A percentile compares a stretch with the other conserved stretches of the same genome.
These are phyloP conservation scores for Adelosebastes latens DNA, from an alignment of 2,797 vertebrate species.

Conservation along the genomic window DNA sequence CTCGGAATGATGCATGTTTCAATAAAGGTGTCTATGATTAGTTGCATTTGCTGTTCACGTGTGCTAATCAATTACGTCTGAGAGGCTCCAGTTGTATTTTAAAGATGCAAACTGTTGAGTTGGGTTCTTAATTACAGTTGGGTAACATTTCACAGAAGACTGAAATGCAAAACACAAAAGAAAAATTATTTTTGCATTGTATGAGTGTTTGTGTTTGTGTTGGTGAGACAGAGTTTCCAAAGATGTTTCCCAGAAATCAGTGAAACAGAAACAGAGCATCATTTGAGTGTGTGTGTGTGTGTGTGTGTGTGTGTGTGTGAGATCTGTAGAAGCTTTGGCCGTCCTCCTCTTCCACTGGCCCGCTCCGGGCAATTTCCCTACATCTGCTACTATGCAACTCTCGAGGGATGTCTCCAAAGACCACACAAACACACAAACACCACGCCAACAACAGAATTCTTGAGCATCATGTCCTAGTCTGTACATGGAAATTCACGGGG, in stretches of 20 bases:
- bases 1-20: conserved; percentile 1
- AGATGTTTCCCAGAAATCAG: not conserved
- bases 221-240: not conserved
- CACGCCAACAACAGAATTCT: not conserved
- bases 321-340: conserved; percentile 6
- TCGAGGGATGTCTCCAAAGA: conserved; percentile 21
- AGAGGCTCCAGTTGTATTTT: not conserved
- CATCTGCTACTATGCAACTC: conserved; percentile 40
- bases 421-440: not conserved
- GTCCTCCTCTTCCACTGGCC: conserved; percentile 4
- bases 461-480: conserved; percentile 6
- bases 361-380: conserved; percentile 17
- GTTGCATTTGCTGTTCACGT: not conserved
- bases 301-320: not conserved
- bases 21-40: not conserved
- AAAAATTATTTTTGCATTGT: not conserved
- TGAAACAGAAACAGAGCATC: not conserved
- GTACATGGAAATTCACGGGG: conserved; percentile 5
- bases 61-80: not conserved
- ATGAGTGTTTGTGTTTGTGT: not conserved
- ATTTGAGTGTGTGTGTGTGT: not conserved
- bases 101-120: not conserved
- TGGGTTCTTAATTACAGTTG: not conserved
- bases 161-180: not conserved
- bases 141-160: not conserved